Conservation (phyloP, 2,888 invertebrate genomes). For the Lasioglossum calceatum region DNA sequence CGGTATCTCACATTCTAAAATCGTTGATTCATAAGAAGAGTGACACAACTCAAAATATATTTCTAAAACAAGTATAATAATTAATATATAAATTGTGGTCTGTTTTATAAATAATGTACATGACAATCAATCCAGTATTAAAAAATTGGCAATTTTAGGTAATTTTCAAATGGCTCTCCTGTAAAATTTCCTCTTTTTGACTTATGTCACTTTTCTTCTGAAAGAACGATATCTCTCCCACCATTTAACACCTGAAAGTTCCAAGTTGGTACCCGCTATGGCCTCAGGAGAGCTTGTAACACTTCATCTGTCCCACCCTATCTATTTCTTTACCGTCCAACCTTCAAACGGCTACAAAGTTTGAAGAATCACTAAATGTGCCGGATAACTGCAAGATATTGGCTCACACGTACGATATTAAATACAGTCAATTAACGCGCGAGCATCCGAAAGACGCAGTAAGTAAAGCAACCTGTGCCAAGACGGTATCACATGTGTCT, state of each 20-base stretch:
- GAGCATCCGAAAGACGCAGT: background rate
- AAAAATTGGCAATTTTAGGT: no score
- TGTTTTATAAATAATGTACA: no score
- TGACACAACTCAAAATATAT: no score
- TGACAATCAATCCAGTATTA: no score
- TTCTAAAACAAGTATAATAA: no score
- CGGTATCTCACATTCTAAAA: no score
- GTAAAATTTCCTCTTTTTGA: no score
- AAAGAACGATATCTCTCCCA: background rate
- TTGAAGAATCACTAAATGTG: background rate
- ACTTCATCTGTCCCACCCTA: background rate
- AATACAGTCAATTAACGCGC: background rate
- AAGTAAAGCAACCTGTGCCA: conserved; percentile 15
- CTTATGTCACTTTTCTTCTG: no score
- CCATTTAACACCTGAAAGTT: background rate
- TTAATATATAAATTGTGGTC: no score
- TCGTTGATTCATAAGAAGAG: no score
- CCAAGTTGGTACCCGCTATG: background rate
- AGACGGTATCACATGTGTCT: conserved; percentile 17
- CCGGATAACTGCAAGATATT: background rate
- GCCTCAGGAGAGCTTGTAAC: background rate
- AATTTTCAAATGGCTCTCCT: no score
- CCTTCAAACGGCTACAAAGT: background rate
- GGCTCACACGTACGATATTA: background rate
- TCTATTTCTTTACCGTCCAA: background rate